phyloP scores from a whole-genome alignment of 2,888 invertebrate genomes.

The Chironomus riparius region DNA sequence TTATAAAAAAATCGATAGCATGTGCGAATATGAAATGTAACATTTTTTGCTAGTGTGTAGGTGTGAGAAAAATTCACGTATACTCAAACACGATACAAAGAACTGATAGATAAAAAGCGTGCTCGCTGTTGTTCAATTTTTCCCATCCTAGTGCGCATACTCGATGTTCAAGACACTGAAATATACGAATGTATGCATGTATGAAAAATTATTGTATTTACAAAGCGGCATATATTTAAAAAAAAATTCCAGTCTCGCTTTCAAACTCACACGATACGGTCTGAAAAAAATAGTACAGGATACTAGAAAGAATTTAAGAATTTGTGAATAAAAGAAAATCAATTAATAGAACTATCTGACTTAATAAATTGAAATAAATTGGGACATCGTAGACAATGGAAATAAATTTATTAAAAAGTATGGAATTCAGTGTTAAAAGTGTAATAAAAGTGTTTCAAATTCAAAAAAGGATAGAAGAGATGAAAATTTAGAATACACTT shows the following conservation, averaged over 20 bases:
- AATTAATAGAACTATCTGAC: no score
- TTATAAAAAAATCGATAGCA: background rate
- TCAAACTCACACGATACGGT: background rate
- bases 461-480: no score
- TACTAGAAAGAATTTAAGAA: no score
- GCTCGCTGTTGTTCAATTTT: background rate
- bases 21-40: background rate
- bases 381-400: no score
- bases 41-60: background rate
- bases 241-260: slow-evolving; percentile 17
- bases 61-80: slow-evolving; percentile 17
- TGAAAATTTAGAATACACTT: no score
- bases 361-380: background rate
- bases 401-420: no score
- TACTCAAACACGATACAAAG: background rate
- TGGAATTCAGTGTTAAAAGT: no score
- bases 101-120: background rate
- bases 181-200: no score
- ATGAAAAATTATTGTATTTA: background rate
- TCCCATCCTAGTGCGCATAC: background rate
- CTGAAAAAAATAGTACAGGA: background rate
- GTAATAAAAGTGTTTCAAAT: no score
- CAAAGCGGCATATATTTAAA: background rate
- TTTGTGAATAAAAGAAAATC: background rate
- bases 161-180: background rate